These are phyloP conservation scores for Gymnarchus niloticus DNA, from an alignment of 2,113 vertebrate species.

Conservation along the genomic window DNA sequence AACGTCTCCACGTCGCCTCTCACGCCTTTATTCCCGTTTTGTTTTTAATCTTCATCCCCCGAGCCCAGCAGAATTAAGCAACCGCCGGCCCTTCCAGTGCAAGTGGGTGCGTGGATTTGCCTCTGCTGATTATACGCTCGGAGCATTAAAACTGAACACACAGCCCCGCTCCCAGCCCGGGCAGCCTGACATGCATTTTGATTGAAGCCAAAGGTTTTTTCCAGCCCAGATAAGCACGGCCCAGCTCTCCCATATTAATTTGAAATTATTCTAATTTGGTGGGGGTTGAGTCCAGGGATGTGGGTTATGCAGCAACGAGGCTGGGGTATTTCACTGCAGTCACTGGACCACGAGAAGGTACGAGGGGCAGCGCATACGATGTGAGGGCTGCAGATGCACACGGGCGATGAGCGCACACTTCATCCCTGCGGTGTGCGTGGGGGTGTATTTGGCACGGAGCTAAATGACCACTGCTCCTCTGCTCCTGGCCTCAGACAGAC, in stretches of 20 bases:
- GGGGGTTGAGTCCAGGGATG: too few relatives aligned
- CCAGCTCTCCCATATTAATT: constrained; percentile 39
- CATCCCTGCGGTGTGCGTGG: not conserved
- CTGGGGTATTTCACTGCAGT: constrained; percentile 24
- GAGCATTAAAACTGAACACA: constrained; percentile 3
- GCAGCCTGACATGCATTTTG: constrained; percentile 31
- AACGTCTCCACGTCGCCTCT: constrained; percentile 31
- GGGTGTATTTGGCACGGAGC: constrained; percentile 22
- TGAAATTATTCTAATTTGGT: constrained; percentile 46
- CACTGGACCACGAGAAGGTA: constrained; percentile 35
- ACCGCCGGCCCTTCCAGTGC: constrained; percentile 6
- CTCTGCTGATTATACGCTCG: constrained; percentile 27
- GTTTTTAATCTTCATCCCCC: not conserved
- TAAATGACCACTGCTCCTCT: constrained; percentile 12
- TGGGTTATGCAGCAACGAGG: too few relatives aligned
- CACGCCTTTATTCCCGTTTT: not conserved
- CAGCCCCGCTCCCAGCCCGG: constrained; percentile 17
- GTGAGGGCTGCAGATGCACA: not conserved
- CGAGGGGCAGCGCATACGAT: constrained; percentile 21
- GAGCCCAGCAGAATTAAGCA: constrained; percentile 18
- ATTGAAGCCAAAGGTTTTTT: constrained; percentile 38
- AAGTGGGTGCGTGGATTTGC: constrained; percentile 23
- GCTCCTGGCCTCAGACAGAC: constrained; percentile 31
- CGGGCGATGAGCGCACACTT: not conserved
- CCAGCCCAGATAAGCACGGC: constrained; percentile 33